These are phyloP conservation scores for Habrosyne pyritoides DNA, from an alignment of 2,888 invertebrate species.

Conservation along the genomic window DNA sequence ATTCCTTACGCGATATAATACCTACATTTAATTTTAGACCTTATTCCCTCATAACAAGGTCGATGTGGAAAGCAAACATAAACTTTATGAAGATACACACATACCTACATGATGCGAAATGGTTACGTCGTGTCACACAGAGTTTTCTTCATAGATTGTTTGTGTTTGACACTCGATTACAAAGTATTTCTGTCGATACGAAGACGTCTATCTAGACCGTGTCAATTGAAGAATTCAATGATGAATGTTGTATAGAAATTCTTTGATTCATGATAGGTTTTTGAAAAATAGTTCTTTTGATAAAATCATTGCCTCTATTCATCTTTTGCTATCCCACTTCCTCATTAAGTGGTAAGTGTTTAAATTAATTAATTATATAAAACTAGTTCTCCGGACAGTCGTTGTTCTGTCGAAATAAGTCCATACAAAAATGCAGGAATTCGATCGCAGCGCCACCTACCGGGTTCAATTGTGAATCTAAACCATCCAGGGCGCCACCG, in stretches of 20 bases:
- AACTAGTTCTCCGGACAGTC: too few relatives aligned
- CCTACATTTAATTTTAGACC: neutral
- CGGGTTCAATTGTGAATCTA: too few relatives aligned
- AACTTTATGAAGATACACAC: neutral
- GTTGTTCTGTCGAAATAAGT: too few relatives aligned
- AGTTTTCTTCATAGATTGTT: neutral
- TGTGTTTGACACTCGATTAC: slow-evolving; percentile 4
- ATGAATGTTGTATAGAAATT: neutral
- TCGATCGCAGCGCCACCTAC: too few relatives aligned
- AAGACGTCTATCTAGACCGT: neutral
- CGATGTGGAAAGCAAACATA: neutral
- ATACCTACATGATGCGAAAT: neutral
- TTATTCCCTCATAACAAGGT: neutral
- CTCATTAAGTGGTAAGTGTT: too few relatives aligned
- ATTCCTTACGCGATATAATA: neutral
- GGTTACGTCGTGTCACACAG: neutral
- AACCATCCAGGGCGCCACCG: too few relatives aligned
- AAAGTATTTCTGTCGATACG: neutral
- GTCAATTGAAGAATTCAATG: neutral
- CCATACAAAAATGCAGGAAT: too few relatives aligned
- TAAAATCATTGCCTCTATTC: too few relatives aligned
- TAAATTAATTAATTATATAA: too few relatives aligned
- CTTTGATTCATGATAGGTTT: too few relatives aligned
- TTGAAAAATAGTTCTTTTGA: too few relatives aligned
- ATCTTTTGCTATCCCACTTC: too few relatives aligned